phyloP scores from a whole-genome alignment of 37 sponge, comb jelly and placozoan genomes.

The Chondrosia reniformis region DNA sequence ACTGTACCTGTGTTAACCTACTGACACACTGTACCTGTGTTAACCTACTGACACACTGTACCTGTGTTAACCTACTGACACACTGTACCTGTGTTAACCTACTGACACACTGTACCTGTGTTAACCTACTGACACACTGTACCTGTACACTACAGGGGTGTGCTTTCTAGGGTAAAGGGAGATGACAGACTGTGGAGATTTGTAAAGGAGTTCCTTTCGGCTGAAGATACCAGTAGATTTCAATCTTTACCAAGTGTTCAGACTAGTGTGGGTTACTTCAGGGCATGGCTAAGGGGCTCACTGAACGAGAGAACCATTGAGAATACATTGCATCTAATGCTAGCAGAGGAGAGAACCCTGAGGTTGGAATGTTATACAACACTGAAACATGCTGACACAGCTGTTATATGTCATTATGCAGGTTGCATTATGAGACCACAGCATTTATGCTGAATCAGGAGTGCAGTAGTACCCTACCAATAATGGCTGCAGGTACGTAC shows the following conservation, averaged over 20 bases:
- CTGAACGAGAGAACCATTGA: slow-evolving; percentile 86
- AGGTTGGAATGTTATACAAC: slow-evolving; percentile 4
- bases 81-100: too few relatives aligned
- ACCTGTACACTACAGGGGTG: too few relatives aligned
- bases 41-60: too few relatives aligned
- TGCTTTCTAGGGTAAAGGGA: too few relatives aligned
- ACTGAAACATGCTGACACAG: neutral
- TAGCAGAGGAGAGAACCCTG: slow-evolving; percentile 28
- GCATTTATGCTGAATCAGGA: slow-evolving; percentile 83
- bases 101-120: too few relatives aligned
- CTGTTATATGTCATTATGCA: too few relatives aligned
- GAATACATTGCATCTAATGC: slow-evolving; percentile 42
- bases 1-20: too few relatives aligned
- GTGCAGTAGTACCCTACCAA: slow-evolving; percentile 64
- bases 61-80: too few relatives aligned
- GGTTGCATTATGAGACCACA: slow-evolving; percentile 56
- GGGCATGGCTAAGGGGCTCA: slow-evolving; percentile 82
- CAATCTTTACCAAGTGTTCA: slow-evolving; percentile 1
- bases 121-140: too few relatives aligned
- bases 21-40: too few relatives aligned
- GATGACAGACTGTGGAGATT: slow-evolving; percentile 18
- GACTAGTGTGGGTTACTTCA: neutral
- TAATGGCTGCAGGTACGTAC: slow-evolving; percentile 78
- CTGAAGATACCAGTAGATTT: neutral
- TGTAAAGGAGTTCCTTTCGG: neutral